phyloP scores from a whole-genome alignment of 2,888 invertebrate genomes.

The Epirrhoe alternata region DNA sequence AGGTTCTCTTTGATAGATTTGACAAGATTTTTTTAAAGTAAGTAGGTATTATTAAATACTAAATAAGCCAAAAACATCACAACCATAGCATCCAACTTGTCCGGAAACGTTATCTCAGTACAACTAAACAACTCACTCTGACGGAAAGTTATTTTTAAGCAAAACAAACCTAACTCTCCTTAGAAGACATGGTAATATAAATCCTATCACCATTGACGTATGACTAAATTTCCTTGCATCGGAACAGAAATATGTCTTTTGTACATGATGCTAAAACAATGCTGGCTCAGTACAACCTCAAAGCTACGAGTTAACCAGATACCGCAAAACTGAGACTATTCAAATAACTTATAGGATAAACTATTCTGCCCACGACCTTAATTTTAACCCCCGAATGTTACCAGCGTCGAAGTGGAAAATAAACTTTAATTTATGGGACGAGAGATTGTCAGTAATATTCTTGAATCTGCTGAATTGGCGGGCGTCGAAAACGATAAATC shows the following conservation, averaged over 20 bases:
- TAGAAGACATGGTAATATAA: constrained; percentile 38
- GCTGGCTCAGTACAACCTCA: constrained; percentile 67
- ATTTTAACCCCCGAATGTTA: constrained; percentile 42
- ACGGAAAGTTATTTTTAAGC: constrained; percentile 48
- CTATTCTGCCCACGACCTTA: constrained; percentile 39
- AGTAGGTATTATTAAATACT: constrained; percentile 50
- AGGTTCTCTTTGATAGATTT: no score
- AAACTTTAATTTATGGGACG: constrained; percentile 74
- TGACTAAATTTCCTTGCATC: constrained; percentile 43
- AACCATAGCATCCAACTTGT: constrained; percentile 62
- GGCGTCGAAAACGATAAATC: constrained; percentile 77
- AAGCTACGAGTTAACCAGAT: constrained; percentile 70
- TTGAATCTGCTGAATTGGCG: constrained; percentile 79
- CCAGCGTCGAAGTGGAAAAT: constrained; percentile 54
- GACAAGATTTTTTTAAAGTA: no score
- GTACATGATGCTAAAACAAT: constrained; percentile 47
- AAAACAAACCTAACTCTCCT: constrained; percentile 44
- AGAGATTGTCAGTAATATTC: constrained; percentile 73
- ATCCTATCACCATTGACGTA: constrained; percentile 43
- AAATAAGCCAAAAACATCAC: constrained; percentile 59
- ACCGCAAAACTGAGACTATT: constrained; percentile 75
- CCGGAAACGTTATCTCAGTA: constrained; percentile 75
- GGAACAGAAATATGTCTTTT: constrained; percentile 39
- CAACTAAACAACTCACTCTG: constrained; percentile 78
- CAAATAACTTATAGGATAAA: constrained; percentile 59